Evolutionary conservation across 2,113 vertebrate species (phyloP), one percentile per base, ranked within the genome.

Genomic region (Geothlypis trichas): DNA sequence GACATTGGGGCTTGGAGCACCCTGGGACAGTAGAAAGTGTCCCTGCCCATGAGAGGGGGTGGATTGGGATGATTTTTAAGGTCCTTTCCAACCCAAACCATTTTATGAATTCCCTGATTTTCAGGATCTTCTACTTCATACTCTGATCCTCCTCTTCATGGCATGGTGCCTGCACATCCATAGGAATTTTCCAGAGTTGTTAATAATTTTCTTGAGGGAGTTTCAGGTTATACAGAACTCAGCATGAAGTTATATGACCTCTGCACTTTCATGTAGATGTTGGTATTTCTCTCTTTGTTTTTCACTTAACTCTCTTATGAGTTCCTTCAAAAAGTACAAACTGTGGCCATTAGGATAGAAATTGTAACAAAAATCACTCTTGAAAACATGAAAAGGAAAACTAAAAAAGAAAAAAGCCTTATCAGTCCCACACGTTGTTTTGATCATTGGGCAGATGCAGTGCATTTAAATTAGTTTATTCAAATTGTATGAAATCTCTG

Each of bases 1-100:
- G 78, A 54, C 0, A 0, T n/a, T n/a, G n/a, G 28, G 6, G 7
- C 4, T 54, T 54, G 87, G 62, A 62, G 6, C 17, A 61, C 0
- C 26, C 39, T 62, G 71, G 62, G 21, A 18, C 0, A 4, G 21
- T 42, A 30, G 24, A 0, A 62, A 2, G 1, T 42, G 24, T 55
- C 63, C 41, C 30, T 62, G 71, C 2, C 49, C 24, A 13, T 22
- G 26, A 4, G 7, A 23, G 1, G 9, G 33, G 4, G 0, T 59
- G 9, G 3, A 35, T 3, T 2, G 26, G 9, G n/a, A 6, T 41
- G 28, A 17, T 5, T 7, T 83, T 69, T 13, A 27, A 75, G 1
- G 1, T 42, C 17, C 3, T 8, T 62, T 55, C 17, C 17, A 41
- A 33, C 15, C 5, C 47, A 62, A 41, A 27, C 2, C 1, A 13